Conservation (phyloP, 2,888 invertebrate genomes). For the Hypsopygia costalis region DNA sequence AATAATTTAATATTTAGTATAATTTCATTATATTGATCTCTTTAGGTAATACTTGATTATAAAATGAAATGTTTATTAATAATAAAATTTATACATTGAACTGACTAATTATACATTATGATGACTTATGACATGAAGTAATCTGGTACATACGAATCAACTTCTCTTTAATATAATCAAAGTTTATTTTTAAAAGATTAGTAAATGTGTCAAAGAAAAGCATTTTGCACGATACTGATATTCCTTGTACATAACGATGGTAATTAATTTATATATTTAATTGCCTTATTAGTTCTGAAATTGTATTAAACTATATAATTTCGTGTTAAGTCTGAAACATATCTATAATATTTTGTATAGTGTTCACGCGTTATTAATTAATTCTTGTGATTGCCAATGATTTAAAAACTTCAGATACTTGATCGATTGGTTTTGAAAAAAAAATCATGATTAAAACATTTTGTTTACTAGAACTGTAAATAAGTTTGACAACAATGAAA, state of each 20-base stretch:
- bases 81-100: neutral
- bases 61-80: neutral
- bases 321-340: slow-evolving; percentile 60
- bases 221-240: too few species aligned
- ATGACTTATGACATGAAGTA: neutral
- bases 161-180: too few species aligned
- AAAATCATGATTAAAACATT: neutral
- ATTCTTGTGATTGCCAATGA: slow-evolving; percentile 1
- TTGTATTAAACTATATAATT: slow-evolving; percentile 9
- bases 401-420: neutral
- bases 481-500: neutral
- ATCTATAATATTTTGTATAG: slow-evolving; percentile 60
- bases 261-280: too few species aligned
- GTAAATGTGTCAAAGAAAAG: too few species aligned
- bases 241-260: too few species aligned
- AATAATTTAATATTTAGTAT: neutral
- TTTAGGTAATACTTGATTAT: neutral
- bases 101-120: neutral
- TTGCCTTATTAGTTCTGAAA: too few species aligned
- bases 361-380: slow-evolving; percentile 15
- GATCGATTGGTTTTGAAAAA: neutral
- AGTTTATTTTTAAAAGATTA: too few species aligned
- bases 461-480: neutral
- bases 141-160: neutral
- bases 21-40: neutral